Base-by-base conservation (phyloP, 2,888 invertebrate genomes). In the Dasysyrphus tricinctus region DNA sequence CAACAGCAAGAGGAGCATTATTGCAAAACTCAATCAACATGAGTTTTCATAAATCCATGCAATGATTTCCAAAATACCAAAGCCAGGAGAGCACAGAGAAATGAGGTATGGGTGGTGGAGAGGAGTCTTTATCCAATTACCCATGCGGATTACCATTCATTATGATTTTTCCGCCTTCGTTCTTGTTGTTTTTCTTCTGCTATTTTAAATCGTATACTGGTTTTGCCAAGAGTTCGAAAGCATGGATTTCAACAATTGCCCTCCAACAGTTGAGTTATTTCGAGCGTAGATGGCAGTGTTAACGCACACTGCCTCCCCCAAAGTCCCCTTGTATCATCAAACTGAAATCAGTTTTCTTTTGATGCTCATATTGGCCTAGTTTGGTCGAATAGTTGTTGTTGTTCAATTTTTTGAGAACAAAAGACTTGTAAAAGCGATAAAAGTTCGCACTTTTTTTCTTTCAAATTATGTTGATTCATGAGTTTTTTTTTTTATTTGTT, bases 1-100 rank as follows among this genome's bases (percentile, higher is more conserved):
- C 57, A 56, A 72, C 44, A 59, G 56, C 44, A 73, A 32, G 56
- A 32, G 56, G 63, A 37, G 44, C 81, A 82, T 86, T 70, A 82
- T 81, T 81, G 82, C 75, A 82, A 81, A 82, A 86, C 86, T 82
- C 86, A 86, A 86, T 86, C 86, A 86, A 82, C 83, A 79, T 84
- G 83, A 75, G 81, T 86, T 86, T 86, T 86, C 86, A 86, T 86
- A 81, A 86, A 75, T 86, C 81, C 86, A 54, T 70, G 70, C 82
- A 75, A 82, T 81, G 81, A 86, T 85, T 85, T 77, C 81, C 77
- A 39, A 70, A 85, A 77, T 56, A 54, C 42, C 14, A 51, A 54
- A 19, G 3, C 11, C 1, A 24, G 14, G 24, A 5, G n/a, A 37
- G 14, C 3, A 9, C 24, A 24, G 24, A 24, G 24, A 24, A 24